Conservation (phyloP, 2,113 vertebrate species). For the Ciconia stormi region DNA sequence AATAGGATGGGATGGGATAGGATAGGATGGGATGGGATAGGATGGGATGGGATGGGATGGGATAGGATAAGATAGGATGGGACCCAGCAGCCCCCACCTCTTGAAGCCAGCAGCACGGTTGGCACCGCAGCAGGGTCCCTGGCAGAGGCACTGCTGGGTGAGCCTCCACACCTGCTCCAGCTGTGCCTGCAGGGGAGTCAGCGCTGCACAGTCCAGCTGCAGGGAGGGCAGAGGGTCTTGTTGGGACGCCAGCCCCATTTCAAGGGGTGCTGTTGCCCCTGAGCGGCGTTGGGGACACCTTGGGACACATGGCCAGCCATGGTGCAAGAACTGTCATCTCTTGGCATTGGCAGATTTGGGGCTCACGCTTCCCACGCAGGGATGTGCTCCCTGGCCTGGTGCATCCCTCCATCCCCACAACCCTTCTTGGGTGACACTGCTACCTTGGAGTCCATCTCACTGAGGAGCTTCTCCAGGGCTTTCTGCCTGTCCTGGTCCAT, state of each 20-base stretch:
- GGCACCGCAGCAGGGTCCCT: constrained; percentile 11
- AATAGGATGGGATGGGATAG: not conserved
- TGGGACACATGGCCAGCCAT: not conserved
- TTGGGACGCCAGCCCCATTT: not conserved
- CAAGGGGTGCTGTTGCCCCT: not conserved
- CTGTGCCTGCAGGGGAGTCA: constrained; percentile 59
- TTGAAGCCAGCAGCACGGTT: constrained; percentile 47
- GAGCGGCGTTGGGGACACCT: not conserved
- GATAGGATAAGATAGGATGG: not conserved
- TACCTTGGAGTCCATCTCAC: constrained; percentile 59
- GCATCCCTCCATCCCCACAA: not conserved
- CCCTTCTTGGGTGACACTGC: not conserved
- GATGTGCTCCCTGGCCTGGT: not conserved
- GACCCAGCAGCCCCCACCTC: constrained; percentile 34
- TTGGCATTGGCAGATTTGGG: not conserved
- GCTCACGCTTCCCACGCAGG: not conserved
- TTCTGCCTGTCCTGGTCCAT: constrained; percentile 63
- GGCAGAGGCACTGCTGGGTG: constrained; percentile 48
- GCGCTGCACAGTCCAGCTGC: constrained; percentile 44
- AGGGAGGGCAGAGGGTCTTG: not conserved
- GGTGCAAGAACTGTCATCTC: rapidly evolving
- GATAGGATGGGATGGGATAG: not conserved
- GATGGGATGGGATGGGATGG: not conserved
- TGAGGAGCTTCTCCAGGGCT: constrained; percentile 39
- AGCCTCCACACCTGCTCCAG: constrained; percentile 58